Evolutionary conservation across 2,888 invertebrate species (phyloP).

Genomic region (Pilophorus perplexus): DNA sequence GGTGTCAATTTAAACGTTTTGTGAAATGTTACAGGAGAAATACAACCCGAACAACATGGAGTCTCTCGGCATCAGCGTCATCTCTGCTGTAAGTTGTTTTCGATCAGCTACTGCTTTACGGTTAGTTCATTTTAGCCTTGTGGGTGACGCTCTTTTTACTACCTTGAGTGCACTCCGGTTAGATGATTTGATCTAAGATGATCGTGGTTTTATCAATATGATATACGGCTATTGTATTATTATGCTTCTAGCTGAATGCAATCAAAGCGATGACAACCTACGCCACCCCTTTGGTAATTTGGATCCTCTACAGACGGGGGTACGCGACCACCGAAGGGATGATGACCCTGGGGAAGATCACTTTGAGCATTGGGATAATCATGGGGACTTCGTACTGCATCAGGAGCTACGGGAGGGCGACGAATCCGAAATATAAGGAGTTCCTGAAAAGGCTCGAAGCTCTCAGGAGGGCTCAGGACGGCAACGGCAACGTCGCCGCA

Average conservation of each 20-base stretch:
- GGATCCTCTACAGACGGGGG: constrained; percentile 67
- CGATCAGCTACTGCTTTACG: not conserved
- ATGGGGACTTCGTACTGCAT: constrained; percentile 64
- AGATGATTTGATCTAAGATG: not conserved
- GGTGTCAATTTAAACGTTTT: not conserved
- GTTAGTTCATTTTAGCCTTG: constrained; percentile 16
- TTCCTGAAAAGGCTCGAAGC: constrained; percentile 62
- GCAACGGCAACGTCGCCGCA: not conserved
- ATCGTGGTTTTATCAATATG: not conserved
- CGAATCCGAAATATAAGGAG: constrained; percentile 65
- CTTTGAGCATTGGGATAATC: constrained; percentile 65
- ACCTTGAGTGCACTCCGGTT: no score
- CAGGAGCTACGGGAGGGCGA: constrained; percentile 66
- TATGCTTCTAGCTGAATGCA: constrained; percentile 58
- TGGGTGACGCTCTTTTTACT: no score
- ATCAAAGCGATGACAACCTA: constrained; percentile 70
- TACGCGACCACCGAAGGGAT: constrained; percentile 61
- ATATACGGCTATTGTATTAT: not conserved
- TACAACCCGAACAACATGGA: constrained; percentile 69
- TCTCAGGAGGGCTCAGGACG: not conserved
- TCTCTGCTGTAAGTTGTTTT: constrained; percentile 62
- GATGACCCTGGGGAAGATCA: constrained; percentile 59
- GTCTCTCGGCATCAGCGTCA: constrained; percentile 70
- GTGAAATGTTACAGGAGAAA: constrained; percentile 52
- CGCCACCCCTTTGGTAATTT: constrained; percentile 70